These are phyloP conservation scores for Bombus confusus DNA, from an alignment of 1,140 invertebrate genomes.

Conservation along the genomic window DNA sequence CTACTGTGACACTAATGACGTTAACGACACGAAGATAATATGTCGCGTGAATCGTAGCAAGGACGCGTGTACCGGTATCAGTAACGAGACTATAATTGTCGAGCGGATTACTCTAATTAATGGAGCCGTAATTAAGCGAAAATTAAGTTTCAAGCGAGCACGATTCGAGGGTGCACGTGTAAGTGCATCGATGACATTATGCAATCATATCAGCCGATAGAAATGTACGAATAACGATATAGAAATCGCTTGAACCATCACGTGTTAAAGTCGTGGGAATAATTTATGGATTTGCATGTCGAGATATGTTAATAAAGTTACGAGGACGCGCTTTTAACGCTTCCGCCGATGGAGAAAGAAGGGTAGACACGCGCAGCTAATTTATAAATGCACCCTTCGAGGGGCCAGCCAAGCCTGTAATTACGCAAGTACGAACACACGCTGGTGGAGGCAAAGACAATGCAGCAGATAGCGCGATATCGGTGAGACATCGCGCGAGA, in stretches of 20 bases:
- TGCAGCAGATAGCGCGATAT: slow-evolving; percentile 26
- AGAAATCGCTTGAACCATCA: slow-evolving; percentile 16
- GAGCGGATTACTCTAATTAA: background rate
- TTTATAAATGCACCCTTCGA: slow-evolving; percentile 72
- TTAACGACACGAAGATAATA: slow-evolving; percentile 22
- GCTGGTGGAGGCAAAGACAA: slow-evolving; percentile 46
- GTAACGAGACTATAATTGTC: slow-evolving; percentile 24
- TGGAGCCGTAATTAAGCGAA: background rate
- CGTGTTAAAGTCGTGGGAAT: slow-evolving; percentile 6
- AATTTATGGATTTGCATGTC: slow-evolving; percentile 44
- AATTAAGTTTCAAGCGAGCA: background rate
- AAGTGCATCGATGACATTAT: background rate
- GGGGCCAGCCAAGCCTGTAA: slow-evolving; percentile 72
- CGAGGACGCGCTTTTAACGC: slow-evolving; percentile 41
- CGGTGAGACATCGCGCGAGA: slow-evolving; percentile 19
- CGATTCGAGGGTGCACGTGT: too few relatives aligned
- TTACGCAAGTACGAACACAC: slow-evolving; percentile 75
- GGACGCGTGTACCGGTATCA: background rate
- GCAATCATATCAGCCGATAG: background rate
- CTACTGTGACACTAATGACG: slow-evolving; percentile 56
- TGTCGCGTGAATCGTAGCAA: background rate
- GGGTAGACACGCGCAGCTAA: slow-evolving; percentile 42
- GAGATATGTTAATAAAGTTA: slow-evolving; percentile 53
- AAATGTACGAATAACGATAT: background rate
- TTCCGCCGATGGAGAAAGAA: slow-evolving; percentile 60